phyloP scores from a whole-genome alignment of 1,140 invertebrate species.

The Anagrus nilaparvatae region DNA sequence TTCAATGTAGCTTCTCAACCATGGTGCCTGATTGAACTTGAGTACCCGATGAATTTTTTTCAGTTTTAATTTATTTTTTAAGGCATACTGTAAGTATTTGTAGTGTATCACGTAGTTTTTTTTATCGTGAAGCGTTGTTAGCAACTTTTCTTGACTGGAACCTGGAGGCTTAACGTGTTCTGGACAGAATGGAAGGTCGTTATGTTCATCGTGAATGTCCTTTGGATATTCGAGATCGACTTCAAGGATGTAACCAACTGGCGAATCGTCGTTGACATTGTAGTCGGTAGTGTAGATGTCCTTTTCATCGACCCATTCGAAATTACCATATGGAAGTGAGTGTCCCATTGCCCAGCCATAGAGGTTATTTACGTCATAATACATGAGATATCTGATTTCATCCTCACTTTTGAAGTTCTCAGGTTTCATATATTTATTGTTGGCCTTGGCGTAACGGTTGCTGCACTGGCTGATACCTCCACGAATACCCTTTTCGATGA shows the following conservation, averaged over 20 bases:
- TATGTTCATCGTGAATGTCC: too few relatives aligned
- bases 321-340: too few relatives aligned
- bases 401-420: too few relatives aligned
- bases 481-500: not conserved
- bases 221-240: not conserved
- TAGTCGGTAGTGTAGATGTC: too few relatives aligned
- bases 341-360: too few relatives aligned
- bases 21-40: not conserved
- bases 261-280: too few relatives aligned
- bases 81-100: not conserved
- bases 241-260: not conserved
- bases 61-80: not conserved
- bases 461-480: not conserved
- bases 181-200: not conserved
- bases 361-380: too few relatives aligned
- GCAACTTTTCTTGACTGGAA: not conserved
- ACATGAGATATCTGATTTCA: too few relatives aligned
- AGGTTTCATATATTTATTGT: not conserved
- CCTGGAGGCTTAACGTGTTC: not conserved
- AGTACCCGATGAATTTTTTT: not conserved
- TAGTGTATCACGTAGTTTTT: not conserved
- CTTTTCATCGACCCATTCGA: too few relatives aligned
- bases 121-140: constrained; percentile 1
- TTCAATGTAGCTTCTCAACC: not conserved
- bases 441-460: not conserved